A percentile compares a stretch with the other conserved stretches of the same genome.
Evolutionary conservation across 2,888 invertebrate genomes (phyloP).

Genomic region (Zelleria hepariella): DNA sequence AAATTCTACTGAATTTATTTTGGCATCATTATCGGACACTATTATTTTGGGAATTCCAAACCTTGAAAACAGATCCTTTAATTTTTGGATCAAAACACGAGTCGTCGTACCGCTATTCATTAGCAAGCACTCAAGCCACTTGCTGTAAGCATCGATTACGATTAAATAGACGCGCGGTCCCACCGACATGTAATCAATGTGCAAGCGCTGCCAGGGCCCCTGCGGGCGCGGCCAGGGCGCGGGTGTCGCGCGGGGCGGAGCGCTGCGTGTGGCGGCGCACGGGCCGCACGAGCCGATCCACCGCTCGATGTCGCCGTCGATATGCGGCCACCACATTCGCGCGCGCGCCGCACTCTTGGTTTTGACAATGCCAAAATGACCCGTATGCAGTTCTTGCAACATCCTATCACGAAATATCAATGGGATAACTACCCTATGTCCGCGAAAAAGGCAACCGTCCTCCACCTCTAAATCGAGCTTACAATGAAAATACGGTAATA

Average conservation of each 20-base stretch:
- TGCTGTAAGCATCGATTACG: too few species aligned
- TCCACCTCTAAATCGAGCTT: background rate
- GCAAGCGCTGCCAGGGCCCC: background rate
- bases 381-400: slow-evolving; percentile 12
- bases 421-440: slow-evolving; percentile 6
- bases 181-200: too few species aligned
- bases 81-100: background rate
- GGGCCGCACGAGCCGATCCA: background rate
- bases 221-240: background rate
- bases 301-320: slow-evolving; percentile 13
- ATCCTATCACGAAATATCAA: slow-evolving; percentile 5
- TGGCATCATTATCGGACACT: background rate
- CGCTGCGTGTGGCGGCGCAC: background rate
- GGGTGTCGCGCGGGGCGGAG: background rate
- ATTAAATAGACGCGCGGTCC: too few species aligned
- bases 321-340: slow-evolving; percentile 15
- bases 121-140: background rate
- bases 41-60: background rate
- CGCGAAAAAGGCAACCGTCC: slow-evolving; percentile 3
- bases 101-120: background rate
- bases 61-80: background rate
- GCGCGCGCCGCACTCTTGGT: slow-evolving; percentile 3
- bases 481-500: slow-evolving; percentile 3
- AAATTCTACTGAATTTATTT: background rate
- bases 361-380: slow-evolving; percentile 15